phyloP scores from a whole-genome alignment of 2,797 vertebrate genomes.

The Syngnathus acus region DNA sequence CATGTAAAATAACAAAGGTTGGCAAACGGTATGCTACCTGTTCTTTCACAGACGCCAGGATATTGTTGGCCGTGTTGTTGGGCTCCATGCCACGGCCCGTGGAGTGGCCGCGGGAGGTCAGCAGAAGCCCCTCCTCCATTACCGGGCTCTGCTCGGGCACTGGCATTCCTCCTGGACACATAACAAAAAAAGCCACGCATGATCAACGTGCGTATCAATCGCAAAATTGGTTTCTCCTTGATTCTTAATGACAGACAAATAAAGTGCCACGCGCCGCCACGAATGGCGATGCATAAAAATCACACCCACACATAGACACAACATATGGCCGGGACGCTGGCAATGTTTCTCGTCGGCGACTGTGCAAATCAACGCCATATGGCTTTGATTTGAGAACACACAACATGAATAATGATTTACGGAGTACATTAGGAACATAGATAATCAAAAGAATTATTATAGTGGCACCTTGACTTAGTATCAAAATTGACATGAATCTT shows the following conservation, averaged over 20 bases:
- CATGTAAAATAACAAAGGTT: no score
- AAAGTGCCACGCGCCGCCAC: constrained; percentile 29
- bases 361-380: constrained; percentile 55
- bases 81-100: constrained; percentile 80
- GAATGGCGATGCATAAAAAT: background rate
- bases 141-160: constrained; percentile 83
- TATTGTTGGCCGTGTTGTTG: constrained; percentile 88
- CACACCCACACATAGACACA: constrained; percentile 45
- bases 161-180: constrained; percentile 84
- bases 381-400: constrained; percentile 27
- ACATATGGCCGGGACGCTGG: constrained; percentile 56
- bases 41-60: constrained; percentile 97
- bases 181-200: constrained; percentile 20
- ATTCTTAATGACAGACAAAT: constrained; percentile 19
- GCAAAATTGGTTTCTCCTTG: constrained; percentile 7
- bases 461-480: no score
- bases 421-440: background rate
- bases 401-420: background rate
- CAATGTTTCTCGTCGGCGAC: constrained; percentile 44
- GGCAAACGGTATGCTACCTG: constrained; percentile 68
- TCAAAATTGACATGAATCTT: no score
- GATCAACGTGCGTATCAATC: constrained; percentile 16
- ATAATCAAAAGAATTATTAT: background rate
- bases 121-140: constrained; percentile 82
- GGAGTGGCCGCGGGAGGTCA: constrained; percentile 73